phyloP scores from a whole-genome alignment of 2,797 vertebrate species.

The Acanthopagrus latus region DNA sequence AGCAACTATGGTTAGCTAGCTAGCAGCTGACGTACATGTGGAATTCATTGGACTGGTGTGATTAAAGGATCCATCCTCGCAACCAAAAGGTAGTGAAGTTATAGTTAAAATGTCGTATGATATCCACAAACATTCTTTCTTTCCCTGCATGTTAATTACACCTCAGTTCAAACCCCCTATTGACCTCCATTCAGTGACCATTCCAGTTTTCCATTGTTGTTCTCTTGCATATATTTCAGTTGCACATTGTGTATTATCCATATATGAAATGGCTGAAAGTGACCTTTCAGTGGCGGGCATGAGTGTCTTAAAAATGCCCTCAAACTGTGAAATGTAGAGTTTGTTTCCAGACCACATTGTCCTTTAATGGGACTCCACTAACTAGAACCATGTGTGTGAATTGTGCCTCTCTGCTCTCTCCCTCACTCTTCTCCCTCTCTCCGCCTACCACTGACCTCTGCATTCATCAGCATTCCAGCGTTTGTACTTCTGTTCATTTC shows the following conservation, averaged over 20 bases:
- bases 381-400: slow-evolving; percentile 82
- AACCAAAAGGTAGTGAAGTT: background rate
- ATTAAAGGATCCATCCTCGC: background rate
- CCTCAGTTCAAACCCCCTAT: slow-evolving; percentile 41
- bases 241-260: slow-evolving; percentile 30
- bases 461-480: slow-evolving; percentile 42
- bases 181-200: slow-evolving; percentile 11
- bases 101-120: background rate
- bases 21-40: background rate
- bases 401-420: slow-evolving; percentile 49
- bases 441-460: slow-evolving; percentile 58
- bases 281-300: slow-evolving; percentile 57
- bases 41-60: background rate
- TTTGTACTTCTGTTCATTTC: slow-evolving; percentile 50
- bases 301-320: slow-evolving; percentile 67
- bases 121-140: slow-evolving; percentile 15
- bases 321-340: slow-evolving; percentile 79
- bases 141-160: slow-evolving; percentile 5
- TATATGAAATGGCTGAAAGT: slow-evolving; percentile 48
- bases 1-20: background rate
- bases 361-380: slow-evolving; percentile 75
- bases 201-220: slow-evolving; percentile 23
- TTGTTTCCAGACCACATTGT: slow-evolving; percentile 73
- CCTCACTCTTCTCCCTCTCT: slow-evolving; percentile 23
- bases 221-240: slow-evolving; percentile 23